These are phyloP conservation scores for Hydrochoerus hydrochaeris DNA, from an alignment of 2,113 vertebrate genomes.

Conservation along the genomic window DNA sequence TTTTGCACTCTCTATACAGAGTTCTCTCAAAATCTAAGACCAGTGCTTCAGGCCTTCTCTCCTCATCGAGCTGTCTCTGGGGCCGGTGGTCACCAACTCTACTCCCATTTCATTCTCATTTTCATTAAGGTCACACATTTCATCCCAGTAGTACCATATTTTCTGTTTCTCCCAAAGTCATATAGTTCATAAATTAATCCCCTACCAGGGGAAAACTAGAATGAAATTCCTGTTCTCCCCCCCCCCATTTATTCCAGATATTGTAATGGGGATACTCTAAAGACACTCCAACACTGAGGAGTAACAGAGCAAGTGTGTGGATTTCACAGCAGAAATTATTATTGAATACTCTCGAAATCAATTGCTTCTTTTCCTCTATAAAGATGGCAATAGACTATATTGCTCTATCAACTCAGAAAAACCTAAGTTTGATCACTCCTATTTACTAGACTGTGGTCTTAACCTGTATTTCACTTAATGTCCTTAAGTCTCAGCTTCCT, in stretches of 20 bases:
- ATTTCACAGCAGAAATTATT: neutral
- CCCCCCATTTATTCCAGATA: too few relatives aligned
- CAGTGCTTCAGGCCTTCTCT: neutral
- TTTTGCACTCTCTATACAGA: neutral
- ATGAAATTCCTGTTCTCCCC: neutral
- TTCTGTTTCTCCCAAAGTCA: slow-evolving; percentile 4
- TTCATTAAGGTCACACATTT: neutral
- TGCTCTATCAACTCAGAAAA: neutral
- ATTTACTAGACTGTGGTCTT: neutral
- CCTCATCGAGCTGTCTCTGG: too few relatives aligned
- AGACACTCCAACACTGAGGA: neutral
- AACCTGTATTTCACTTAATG: neutral
- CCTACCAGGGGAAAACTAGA: neutral
- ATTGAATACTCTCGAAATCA: neutral
- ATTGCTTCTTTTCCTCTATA: neutral
- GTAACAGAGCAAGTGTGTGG: neutral
- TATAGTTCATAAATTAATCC: neutral
- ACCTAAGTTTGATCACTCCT: neutral
- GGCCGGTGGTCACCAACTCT: neutral
- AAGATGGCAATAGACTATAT: neutral
- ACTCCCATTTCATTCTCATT: neutral
- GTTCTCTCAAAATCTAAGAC: neutral
- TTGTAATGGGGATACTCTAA: neutral
- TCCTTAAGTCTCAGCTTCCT: neutral
- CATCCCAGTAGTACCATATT: neutral